Evolutionary conservation across 1,140 invertebrate genomes (phyloP).

Genomic region (Drosophila ohnishii): DNA sequence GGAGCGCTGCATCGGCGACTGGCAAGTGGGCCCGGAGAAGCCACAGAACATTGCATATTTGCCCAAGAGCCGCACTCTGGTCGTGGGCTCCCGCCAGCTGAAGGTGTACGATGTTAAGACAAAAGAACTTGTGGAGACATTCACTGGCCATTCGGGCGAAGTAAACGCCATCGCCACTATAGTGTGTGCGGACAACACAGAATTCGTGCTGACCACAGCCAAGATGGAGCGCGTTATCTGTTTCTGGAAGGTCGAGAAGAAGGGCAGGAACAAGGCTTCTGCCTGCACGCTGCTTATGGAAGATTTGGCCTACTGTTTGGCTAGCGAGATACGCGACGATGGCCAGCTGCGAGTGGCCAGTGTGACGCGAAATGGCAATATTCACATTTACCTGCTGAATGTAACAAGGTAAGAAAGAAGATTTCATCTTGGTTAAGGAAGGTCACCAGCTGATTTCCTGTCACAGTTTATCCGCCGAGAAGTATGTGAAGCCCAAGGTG

Average conservation of each 20-base stretch:
- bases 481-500: conserved; percentile 89
- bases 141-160: conserved; percentile 88
- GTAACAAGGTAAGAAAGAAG: conserved; percentile 86
- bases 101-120: conserved; percentile 87
- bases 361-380: conserved; percentile 89
- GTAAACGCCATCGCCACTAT: conserved; percentile 85
- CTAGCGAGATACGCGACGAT: conserved; percentile 83
- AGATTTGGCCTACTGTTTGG: conserved; percentile 86
- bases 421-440: not conserved
- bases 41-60: conserved; percentile 87
- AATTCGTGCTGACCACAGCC: conserved; percentile 87
- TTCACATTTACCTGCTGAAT: conserved; percentile 90
- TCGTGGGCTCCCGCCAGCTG: conserved; percentile 87
- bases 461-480: conserved; percentile 84
- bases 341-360: conserved; percentile 85
- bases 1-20: conserved; percentile 84
- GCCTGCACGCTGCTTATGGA: conserved; percentile 87
- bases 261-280: conserved; percentile 75
- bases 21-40: conserved; percentile 87
- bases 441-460: not conserved
- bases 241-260: conserved; percentile 74
- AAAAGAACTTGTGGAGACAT: conserved; percentile 86
- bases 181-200: conserved; percentile 64
- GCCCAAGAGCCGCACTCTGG: conserved; percentile 85
- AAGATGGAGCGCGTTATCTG: conserved; percentile 80